phyloP scores from a whole-genome alignment of 1,140 invertebrate species.

The Drosophila pachea region DNA sequence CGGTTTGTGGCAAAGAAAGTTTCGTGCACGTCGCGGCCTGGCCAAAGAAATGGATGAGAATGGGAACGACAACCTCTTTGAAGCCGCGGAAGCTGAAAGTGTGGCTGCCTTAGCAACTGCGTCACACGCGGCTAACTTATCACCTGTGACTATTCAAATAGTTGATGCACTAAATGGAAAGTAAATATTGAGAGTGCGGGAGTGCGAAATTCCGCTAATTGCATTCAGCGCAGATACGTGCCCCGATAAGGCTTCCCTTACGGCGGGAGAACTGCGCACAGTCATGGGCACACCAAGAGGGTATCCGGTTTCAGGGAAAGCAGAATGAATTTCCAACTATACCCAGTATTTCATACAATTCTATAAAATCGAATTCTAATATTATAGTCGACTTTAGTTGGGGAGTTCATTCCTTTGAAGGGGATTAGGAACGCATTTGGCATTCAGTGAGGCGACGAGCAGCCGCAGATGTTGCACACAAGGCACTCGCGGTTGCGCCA shows the following conservation, averaged over 20 bases:
- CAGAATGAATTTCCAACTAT: no score
- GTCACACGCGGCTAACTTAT: background rate
- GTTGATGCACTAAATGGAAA: background rate
- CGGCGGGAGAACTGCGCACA: conserved; percentile 4
- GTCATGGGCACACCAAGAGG: background rate
- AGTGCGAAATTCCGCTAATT: conserved; percentile 15
- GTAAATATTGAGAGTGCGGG: conserved; percentile 20
- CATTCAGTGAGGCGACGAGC: no score
- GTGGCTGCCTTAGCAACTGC: conserved; percentile 11
- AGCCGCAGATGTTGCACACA: no score
- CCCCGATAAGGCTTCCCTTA: conserved; percentile 31
- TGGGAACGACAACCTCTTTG: conserved; percentile 3
- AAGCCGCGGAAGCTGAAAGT: conserved; percentile 4
- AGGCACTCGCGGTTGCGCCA: no score
- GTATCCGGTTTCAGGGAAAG: no score
- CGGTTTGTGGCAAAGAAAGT: conserved; percentile 63
- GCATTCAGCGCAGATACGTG: conserved; percentile 22
- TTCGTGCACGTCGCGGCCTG: conserved; percentile 46
- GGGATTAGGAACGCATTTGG: no score
- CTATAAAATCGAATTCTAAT: no score
- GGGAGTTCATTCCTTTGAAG: no score
- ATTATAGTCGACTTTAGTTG: no score
- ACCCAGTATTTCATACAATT: background rate
- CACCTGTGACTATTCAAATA: conserved; percentile 5
- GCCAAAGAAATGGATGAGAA: background rate